Evolutionary conservation across 2,888 invertebrate species (phyloP).

Genomic region (Drosophila flavopinicola): DNA sequence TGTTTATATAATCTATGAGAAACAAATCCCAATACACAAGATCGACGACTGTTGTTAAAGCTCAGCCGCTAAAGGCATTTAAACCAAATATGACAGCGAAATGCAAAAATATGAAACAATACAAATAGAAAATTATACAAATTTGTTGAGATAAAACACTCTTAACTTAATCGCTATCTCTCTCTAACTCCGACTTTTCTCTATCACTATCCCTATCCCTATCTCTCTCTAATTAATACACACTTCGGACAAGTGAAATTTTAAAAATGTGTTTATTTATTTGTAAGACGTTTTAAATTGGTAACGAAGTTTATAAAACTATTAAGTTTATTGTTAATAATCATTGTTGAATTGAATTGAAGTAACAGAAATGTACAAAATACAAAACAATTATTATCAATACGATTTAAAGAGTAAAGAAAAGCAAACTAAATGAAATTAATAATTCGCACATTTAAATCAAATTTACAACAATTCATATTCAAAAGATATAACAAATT

Average conservation of each 20-base stretch:
- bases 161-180: constrained; percentile 14
- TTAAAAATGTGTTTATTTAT: constrained; percentile 44
- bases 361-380: constrained; percentile 44
- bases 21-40: constrained; percentile 29
- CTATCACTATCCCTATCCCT: constrained; percentile 9
- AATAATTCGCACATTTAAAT: constrained; percentile 43
- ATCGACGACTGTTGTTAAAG: constrained; percentile 73
- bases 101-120: constrained; percentile 4
- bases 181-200: constrained; percentile 2
- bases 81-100: constrained; percentile 19
- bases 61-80: constrained; percentile 56
- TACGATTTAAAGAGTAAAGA: not conserved
- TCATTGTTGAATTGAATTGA: constrained; percentile 49
- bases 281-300: constrained; percentile 53
- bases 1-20: constrained; percentile 83
- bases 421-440: constrained; percentile 19
- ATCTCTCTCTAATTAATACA: constrained; percentile 15
- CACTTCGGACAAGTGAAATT: constrained; percentile 45
- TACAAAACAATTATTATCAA: constrained; percentile 15
- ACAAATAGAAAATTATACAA: constrained; percentile 45
- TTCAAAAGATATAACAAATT: constrained; percentile 33
- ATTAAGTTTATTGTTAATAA: constrained; percentile 56
- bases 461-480: constrained; percentile 30
- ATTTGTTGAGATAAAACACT: constrained; percentile 45
- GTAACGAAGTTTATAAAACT: constrained; percentile 40